Conservation (phyloP, 2,113 vertebrate genomes). For the Noturus placidus region DNA sequence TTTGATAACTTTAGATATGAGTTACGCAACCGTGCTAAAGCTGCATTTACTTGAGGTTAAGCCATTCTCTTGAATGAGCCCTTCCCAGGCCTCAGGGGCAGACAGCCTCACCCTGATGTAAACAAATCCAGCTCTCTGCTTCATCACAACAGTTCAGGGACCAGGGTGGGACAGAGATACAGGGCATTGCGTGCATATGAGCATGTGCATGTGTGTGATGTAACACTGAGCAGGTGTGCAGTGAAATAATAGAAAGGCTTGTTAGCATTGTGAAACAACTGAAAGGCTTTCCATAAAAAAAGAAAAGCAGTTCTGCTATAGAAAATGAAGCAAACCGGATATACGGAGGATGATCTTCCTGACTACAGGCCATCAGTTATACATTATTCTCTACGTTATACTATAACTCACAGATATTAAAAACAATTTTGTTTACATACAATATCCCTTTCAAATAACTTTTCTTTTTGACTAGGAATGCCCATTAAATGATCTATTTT, state of each 20-base stretch:
- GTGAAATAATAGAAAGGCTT: conserved; percentile 22
- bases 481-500: not conserved
- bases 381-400: not conserved
- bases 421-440: not conserved
- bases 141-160: conserved; percentile 24
- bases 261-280: not conserved
- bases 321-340: not conserved
- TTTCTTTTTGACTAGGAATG: not conserved
- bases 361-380: not conserved
- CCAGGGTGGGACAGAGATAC: conserved; percentile 24
- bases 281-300: conserved; percentile 1
- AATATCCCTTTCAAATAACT: not conserved
- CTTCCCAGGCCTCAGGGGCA: conserved; percentile 35
- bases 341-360: not conserved
- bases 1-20: not conserved
- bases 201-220: conserved; percentile 24
- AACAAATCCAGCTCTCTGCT: conserved; percentile 26
- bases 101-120: conserved; percentile 24
- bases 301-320: not conserved
- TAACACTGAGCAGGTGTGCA: conserved; percentile 30
- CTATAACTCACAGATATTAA: not conserved
- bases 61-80: conserved; percentile 30
- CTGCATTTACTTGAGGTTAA: conserved; percentile 24
- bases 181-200: conserved; percentile 22
- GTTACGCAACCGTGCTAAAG: not conserved